These are phyloP conservation scores for Steinernema hermaphroditum DNA, from an alignment of 2,888 invertebrate species.

Conservation along the genomic window DNA sequence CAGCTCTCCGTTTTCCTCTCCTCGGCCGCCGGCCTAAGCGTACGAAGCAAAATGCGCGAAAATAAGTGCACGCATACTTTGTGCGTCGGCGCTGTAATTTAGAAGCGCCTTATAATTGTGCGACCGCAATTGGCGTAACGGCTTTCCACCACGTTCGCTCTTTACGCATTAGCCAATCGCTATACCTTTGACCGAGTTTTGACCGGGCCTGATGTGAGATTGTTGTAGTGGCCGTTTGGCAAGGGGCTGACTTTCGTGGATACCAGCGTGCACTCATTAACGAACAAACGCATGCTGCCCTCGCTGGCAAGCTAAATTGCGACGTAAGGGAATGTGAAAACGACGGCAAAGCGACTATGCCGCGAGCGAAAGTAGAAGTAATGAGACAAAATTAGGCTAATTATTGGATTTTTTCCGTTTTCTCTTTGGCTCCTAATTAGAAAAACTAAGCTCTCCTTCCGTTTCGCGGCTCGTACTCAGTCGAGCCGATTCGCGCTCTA, in stretches of 20 bases:
- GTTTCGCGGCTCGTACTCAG: neutral
- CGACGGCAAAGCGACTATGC: neutral
- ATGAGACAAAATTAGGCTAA: conserved; percentile 16
- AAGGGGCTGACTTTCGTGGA: too few species aligned
- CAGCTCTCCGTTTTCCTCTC: too few species aligned
- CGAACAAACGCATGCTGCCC: neutral
- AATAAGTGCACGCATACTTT: neutral
- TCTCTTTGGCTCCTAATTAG: conserved; percentile 9
- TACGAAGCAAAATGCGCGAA: too few species aligned
- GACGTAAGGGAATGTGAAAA: neutral
- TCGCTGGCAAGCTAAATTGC: neutral
- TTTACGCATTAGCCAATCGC: too few species aligned
- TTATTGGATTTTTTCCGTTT: conserved; percentile 11
- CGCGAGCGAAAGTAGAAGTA: neutral
- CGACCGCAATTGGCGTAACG: neutral
- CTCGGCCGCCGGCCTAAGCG: too few species aligned
- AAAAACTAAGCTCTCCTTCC: conserved; percentile 12
- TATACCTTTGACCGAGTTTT: too few species aligned
- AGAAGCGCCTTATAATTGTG: neutral
- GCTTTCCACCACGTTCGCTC: too few species aligned
- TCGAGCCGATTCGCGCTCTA: neutral
- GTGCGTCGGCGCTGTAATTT: neutral
- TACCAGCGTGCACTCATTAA: conserved; percentile 9
- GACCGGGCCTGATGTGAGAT: too few species aligned
- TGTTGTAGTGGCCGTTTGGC: too few species aligned